A percentile compares a stretch with the other conserved stretches of the same genome.
Evolutionary conservation across 2,797 vertebrate genomes (phyloP).

Genomic region (Manis crassicaudata): DNA sequence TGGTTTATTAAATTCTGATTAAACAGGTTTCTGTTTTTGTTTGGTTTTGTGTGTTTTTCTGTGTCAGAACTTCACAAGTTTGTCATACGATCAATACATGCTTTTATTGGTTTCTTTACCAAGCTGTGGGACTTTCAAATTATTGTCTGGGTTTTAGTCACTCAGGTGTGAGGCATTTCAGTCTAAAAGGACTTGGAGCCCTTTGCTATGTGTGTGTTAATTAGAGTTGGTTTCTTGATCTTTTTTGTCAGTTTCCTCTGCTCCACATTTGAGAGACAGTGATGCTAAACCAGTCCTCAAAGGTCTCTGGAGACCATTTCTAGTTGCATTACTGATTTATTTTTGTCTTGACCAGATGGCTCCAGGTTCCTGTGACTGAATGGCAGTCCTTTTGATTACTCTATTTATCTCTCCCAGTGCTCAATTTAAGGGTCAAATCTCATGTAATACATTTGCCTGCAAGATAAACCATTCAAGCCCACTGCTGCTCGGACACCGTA

Average conservation of each 20-base stretch:
- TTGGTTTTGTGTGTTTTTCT: slow-evolving; percentile 43
- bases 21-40: slow-evolving; percentile 32
- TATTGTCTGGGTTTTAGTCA: slow-evolving; percentile 47
- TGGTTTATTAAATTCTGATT: slow-evolving; percentile 43
- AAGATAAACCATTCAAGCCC: slow-evolving; percentile 81
- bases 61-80: not conserved
- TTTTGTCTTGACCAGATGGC: slow-evolving; percentile 85
- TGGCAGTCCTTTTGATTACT: slow-evolving; percentile 84
- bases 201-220: slow-evolving; percentile 69
- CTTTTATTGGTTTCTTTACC: slow-evolving; percentile 63
- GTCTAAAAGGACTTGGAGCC: slow-evolving; percentile 54
- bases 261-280: slow-evolving; percentile 69
- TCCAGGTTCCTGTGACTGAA: slow-evolving; percentile 83
- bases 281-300: slow-evolving; percentile 76
- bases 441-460: slow-evolving; percentile 83
- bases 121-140: slow-evolving; percentile 56
- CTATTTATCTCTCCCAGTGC: slow-evolving; percentile 83
- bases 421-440: slow-evolving; percentile 85
- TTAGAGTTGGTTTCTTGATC: slow-evolving; percentile 76
- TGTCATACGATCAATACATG: slow-evolving; percentile 56
- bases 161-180: slow-evolving; percentile 36
- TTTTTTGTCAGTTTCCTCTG: slow-evolving; percentile 65
- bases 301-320: slow-evolving; percentile 83
- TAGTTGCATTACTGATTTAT: slow-evolving; percentile 85
- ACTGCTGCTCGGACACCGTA: slow-evolving; percentile 81